Evolutionary conservation across 2,113 vertebrate species (phyloP).

Genomic region (Psittacus erithacus): DNA sequence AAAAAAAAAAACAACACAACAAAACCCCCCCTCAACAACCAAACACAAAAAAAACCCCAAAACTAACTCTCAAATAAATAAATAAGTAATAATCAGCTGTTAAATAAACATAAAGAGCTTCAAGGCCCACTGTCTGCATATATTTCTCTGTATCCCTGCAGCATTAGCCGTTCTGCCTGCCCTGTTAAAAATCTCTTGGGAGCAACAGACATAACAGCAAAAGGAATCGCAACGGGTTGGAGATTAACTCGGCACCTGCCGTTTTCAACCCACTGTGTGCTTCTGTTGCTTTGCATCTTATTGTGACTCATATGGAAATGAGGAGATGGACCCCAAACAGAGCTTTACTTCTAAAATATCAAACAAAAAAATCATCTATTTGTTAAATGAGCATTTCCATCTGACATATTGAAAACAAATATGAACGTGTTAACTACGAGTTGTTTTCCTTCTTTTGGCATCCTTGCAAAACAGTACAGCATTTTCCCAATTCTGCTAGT

Average conservation of each 20-base stretch:
- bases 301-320: background rate
- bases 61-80: background rate
- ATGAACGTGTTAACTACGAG: background rate
- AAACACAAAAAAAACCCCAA: background rate
- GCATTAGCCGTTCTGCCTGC: background rate
- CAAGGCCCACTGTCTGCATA: background rate
- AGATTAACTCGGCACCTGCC: background rate
- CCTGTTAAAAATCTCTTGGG: background rate
- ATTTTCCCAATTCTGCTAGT: background rate
- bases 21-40: background rate
- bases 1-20: background rate
- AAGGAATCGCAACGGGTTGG: background rate
- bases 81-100: background rate
- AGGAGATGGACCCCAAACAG: background rate
- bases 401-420: background rate
- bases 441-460: background rate
- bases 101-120: background rate
- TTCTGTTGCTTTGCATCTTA: background rate
- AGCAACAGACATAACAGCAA: background rate
- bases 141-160: background rate
- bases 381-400: background rate
- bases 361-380: background rate
- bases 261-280: background rate
- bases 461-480: background rate
- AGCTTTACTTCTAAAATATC: background rate